A percentile compares a stretch with the other conserved stretches of the same genome.
phyloP scores from a whole-genome alignment of 1,140 invertebrate genomes.

The Bombus sibiricus region DNA sequence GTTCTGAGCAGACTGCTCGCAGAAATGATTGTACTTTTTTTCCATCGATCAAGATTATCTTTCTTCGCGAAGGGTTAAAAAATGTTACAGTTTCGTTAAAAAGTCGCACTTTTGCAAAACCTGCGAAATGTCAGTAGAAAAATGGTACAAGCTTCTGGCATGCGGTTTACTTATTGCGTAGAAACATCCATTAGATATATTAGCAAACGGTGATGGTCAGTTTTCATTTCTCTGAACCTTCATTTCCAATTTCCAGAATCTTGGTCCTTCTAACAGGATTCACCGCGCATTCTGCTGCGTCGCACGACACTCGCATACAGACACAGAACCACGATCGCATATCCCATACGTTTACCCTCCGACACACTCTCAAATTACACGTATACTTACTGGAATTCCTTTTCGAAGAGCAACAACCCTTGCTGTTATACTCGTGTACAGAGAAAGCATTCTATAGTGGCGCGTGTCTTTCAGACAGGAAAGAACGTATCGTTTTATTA shows the following conservation, averaged over 20 bases:
- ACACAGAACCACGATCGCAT: neutral
- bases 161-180: too few species aligned
- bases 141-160: too few species aligned
- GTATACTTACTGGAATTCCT: neutral
- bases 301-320: neutral
- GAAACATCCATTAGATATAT: too few species aligned
- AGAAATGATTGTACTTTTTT: too few species aligned
- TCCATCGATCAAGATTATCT: too few species aligned
- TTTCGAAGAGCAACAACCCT: neutral
- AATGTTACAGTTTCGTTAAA: too few species aligned
- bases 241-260: neutral
- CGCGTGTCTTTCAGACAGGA: constrained; percentile 21
- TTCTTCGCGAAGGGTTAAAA: too few species aligned
- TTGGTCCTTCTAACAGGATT: neutral
- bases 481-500: constrained; percentile 69
- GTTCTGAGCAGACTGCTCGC: neutral
- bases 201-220: too few species aligned
- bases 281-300: neutral
- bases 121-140: too few species aligned
- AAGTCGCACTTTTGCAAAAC: too few species aligned
- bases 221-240: too few species aligned
- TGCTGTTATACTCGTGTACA: neutral
- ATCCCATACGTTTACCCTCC: too few species aligned
- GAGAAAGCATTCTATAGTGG: constrained; percentile 9
- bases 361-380: neutral